Evolutionary conservation across 2,797 vertebrate genomes (phyloP), one percentile per base, ranked within the genome.

Genomic region (Eulemur rubriventer): DNA sequence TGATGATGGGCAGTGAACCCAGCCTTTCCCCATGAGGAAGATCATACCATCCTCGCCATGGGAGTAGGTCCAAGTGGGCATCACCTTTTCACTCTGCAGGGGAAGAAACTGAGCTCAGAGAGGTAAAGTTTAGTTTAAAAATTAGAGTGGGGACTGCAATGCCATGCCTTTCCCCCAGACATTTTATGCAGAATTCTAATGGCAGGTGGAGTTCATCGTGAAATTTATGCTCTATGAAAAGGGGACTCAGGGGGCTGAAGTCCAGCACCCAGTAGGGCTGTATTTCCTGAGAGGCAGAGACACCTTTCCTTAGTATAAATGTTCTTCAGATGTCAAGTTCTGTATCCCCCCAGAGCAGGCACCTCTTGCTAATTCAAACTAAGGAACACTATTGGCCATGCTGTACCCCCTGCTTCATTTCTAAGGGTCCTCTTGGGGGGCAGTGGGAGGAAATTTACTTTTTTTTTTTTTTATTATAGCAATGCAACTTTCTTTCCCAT

Each of bases 391-490:
- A 22, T 14, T 59, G 83, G 70, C 85, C 59, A 86, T 67, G 52
- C n/a, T 61, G 28, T 33, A 17, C 67, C 87, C 59, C 55, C 12
- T 12, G 30, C 50, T 46, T 76, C n/a, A 48, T 50, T 61, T 85
- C 80, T 43, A 30, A 20, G 38, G 22, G n/a, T 81, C 26, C 38
- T 88, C 55, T 86, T 57, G 24, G 33, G 33, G 70, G 38, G 35
- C 2, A 33, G 18, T 16, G 30, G 41, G 17, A 18, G 67, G n/a
- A 17, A 72, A 33, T 35, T 89, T 83, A 57, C 48, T 79, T 86
- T 65, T 52, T 38, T 86, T 65, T 52, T 38, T 97, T 96, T 89
- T 91, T 57, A 46, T 63, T 59, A 96, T 70, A 97, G 69, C 67
- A 94, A 7, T 79, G n/a, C 65, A 94, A 84, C 86, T 70, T 94